These are phyloP conservation scores for Andinoacara biseriatus DNA, from an alignment of 2,113 vertebrate genomes.

Conservation along the genomic window DNA sequence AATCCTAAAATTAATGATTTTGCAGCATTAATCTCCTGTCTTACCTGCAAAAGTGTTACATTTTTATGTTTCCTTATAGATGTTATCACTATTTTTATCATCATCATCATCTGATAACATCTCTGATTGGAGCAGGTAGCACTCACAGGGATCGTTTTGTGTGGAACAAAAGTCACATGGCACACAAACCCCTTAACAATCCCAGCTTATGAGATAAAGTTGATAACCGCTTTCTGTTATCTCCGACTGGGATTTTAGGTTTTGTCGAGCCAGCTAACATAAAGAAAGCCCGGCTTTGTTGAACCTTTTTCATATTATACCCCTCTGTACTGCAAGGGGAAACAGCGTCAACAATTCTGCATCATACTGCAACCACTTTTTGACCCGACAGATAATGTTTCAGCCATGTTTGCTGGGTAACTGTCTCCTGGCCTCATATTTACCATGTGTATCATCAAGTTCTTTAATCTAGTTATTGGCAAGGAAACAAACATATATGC, in stretches of 20 bases:
- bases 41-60: neutral
- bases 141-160: neutral
- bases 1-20: neutral
- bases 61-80: neutral
- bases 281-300: neutral
- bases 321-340: neutral
- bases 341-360: neutral
- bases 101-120: neutral
- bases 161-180: neutral
- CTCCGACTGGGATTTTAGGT: neutral
- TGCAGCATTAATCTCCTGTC: neutral
- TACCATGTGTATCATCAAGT: neutral
- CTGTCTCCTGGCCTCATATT: neutral
- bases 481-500: neutral
- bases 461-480: neutral
- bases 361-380: neutral
- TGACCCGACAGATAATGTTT: neutral
- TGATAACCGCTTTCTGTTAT: neutral
- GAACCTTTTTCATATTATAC: neutral
- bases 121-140: neutral
- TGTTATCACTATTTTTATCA: neutral
- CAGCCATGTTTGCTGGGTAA: neutral
- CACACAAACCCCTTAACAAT: neutral
- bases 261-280: neutral
- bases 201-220: neutral